phyloP scores from a whole-genome alignment of 2,113 vertebrate species.

The Vicugna pacos region DNA sequence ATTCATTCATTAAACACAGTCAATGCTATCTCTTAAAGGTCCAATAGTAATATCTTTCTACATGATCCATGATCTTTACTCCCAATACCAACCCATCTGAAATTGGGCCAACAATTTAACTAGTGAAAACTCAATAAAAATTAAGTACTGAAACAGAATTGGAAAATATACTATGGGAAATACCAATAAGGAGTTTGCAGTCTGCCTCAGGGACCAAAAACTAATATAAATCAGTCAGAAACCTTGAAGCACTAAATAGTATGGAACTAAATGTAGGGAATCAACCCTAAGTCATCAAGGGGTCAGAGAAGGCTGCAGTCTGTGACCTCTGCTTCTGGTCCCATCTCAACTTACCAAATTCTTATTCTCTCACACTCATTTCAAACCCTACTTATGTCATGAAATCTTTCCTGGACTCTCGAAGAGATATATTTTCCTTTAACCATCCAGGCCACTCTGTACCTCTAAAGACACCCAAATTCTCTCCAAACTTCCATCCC shows the following conservation, averaged over 20 bases:
- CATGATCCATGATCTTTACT: background rate
- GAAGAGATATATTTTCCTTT: background rate
- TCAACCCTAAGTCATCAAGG: background rate
- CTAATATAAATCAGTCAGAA: background rate
- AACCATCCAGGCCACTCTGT: background rate
- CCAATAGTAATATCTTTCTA: conserved; percentile 18
- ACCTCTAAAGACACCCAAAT: background rate
- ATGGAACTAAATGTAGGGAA: background rate
- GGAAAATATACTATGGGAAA: background rate
- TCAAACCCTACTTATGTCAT: background rate
- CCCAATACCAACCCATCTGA: background rate
- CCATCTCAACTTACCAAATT: background rate
- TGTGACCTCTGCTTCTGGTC: background rate
- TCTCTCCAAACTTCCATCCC: background rate
- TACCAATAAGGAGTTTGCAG: background rate
- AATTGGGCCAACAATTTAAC: conserved; percentile 14
- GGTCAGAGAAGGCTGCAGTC: background rate
- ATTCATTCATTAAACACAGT: background rate
- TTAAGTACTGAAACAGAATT: background rate
- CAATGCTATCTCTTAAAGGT: background rate
- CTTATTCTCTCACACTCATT: background rate
- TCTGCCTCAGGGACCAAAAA: background rate
- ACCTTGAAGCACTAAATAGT: background rate
- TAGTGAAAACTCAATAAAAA: conserved; percentile 40
- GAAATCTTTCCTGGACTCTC: background rate